Percentiles rank a stretch among this genome's conserved stretches.
Evolutionary conservation across 2,113 vertebrate genomes (phyloP).

Genomic region (Arvicanthis niloticus): DNA sequence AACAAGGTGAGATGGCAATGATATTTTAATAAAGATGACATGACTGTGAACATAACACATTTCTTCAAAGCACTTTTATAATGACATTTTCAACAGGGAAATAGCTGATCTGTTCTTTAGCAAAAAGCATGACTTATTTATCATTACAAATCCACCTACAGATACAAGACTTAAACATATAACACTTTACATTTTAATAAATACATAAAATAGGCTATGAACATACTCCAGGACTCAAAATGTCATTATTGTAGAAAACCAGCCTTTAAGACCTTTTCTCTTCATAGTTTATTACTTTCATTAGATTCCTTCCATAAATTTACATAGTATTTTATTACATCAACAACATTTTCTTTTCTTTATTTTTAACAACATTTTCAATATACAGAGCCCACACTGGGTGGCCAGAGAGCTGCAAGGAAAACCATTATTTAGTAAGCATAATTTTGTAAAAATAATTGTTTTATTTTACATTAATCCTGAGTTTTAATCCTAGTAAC

Average conservation of each 20-base stretch:
- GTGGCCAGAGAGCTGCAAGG: neutral
- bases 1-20: neutral
- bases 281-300: neutral
- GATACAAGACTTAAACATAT: conserved; percentile 23
- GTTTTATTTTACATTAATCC: neutral
- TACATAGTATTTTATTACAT: neutral
- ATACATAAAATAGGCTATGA: neutral
- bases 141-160: neutral
- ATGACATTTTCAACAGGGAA: neutral
- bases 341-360: neutral
- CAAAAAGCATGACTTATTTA: neutral
- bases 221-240: conserved; percentile 3
- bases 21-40: neutral
- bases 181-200: conserved; percentile 39
- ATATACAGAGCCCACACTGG: neutral
- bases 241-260: conserved; percentile 6
- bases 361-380: neutral
- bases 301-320: neutral
- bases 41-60: neutral
- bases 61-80: neutral
- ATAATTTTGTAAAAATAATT: neutral
- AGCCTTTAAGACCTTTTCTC: neutral
- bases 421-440: neutral
- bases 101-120: neutral
- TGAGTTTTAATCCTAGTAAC: neutral